These are phyloP conservation scores for Procavia capensis DNA, from an alignment of 2,113 vertebrate genomes.

Conservation along the genomic window DNA sequence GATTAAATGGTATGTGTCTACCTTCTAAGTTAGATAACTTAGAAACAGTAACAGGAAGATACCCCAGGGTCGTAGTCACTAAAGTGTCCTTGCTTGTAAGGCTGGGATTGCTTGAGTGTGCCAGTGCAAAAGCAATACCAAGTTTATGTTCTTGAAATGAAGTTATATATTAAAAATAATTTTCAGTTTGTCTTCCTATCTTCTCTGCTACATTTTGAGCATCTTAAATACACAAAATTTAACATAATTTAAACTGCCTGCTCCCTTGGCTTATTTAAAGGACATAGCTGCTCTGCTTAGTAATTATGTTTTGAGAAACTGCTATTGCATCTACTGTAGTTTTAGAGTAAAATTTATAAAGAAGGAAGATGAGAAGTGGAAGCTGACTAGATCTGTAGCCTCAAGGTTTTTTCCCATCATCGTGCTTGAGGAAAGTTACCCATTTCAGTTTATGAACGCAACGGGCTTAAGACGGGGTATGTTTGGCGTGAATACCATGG, in stretches of 20 bases:
- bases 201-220: constrained; percentile 21
- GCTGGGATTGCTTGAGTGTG: constrained; percentile 11
- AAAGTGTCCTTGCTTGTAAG: neutral
- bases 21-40: constrained; percentile 66
- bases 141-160: too few species aligned
- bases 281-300: constrained; percentile 13
- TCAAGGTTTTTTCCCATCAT: constrained; percentile 24
- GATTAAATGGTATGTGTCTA: constrained; percentile 77
- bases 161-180: constrained; percentile 1
- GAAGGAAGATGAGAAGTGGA: neutral
- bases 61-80: constrained; percentile 38
- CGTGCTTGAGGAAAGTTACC: constrained; percentile 18
- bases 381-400: neutral
- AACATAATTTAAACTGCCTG: constrained; percentile 19
- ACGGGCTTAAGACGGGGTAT: neutral
- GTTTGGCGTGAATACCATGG: neutral
- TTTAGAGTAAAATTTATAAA: constrained; percentile 53
- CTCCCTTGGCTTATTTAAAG: neutral
- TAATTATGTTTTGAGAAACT: constrained; percentile 51
- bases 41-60: constrained; percentile 52
- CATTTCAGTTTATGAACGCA: constrained; percentile 11
- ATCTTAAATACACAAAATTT: constrained; percentile 42
- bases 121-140: neutral
- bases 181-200: neutral
- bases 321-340: neutral